Percentiles rank a stretch among this genome's conserved stretches.
phyloP scores from a whole-genome alignment of 2,113 vertebrate species.

The Sula dactylatra region DNA sequence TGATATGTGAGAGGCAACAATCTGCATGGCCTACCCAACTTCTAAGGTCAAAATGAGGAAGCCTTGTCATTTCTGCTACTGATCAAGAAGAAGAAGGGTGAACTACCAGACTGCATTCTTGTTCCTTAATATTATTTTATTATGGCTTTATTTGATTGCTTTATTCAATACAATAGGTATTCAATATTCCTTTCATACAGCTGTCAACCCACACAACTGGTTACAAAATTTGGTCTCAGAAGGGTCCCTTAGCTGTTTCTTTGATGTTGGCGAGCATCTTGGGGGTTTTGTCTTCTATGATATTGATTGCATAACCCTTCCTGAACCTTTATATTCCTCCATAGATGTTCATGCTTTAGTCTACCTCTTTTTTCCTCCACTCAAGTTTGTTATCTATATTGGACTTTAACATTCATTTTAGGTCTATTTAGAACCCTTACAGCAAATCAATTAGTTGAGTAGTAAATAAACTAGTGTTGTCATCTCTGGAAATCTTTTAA shows the following conservation, averaged over 20 bases:
- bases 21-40: not conserved
- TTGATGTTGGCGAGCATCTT: rapidly evolving
- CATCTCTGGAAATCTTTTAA: not conserved
- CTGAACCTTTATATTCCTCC: not conserved
- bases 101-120: not conserved
- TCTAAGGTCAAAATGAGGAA: not conserved
- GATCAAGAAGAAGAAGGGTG: not conserved
- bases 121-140: not conserved
- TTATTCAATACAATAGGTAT: not conserved
- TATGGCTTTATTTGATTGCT: not conserved
- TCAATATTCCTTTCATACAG: not conserved
- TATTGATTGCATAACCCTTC: not conserved
- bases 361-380: not conserved
- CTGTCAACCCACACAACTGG: not conserved
- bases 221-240: not conserved
- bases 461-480: not conserved
- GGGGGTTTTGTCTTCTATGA: not conserved
- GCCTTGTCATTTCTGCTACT: not conserved
- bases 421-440: not conserved
- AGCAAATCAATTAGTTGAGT: not conserved
- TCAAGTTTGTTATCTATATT: not conserved
- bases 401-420: not conserved
- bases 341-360: not conserved
- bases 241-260: not conserved
- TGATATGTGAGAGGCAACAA: not conserved